phyloP scores from a whole-genome alignment of 2,797 vertebrate species.

The Chaenodraco wilsoni region DNA sequence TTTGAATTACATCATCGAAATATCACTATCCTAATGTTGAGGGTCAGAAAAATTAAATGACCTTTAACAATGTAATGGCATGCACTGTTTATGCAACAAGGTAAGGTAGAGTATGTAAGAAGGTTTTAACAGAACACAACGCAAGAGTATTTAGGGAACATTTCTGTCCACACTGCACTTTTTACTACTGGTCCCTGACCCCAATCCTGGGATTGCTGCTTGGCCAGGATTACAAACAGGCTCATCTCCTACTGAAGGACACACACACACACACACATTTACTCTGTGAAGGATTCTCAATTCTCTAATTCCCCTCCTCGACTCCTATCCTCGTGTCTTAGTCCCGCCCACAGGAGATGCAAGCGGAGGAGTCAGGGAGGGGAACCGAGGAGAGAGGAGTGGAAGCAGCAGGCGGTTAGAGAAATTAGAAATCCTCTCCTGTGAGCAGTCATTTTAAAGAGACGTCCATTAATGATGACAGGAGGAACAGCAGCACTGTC shows the following conservation, averaged over 20 bases:
- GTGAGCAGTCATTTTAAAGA: too few species aligned
- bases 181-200: conserved; percentile 82
- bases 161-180: conserved; percentile 82
- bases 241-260: conserved; percentile 77
- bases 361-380: too few species aligned
- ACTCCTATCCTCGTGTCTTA: too few species aligned
- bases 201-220: conserved; percentile 85
- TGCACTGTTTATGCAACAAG: conserved; percentile 2
- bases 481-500: too few species aligned
- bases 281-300: too few species aligned
- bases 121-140: conserved; percentile 65
- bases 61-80: not conserved
- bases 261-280: conserved; percentile 4
- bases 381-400: too few species aligned
- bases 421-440: too few species aligned
- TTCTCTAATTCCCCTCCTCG: too few species aligned
- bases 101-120: conserved; percentile 36
- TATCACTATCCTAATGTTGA: not conserved
- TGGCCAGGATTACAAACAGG: conserved; percentile 77
- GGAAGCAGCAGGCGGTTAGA: too few species aligned
- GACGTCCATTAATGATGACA: too few species aligned
- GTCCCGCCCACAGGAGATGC: too few species aligned
- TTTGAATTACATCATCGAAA: not conserved
- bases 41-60: not conserved
- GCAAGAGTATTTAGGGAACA: conserved; percentile 42